A percentile compares a stretch with the other conserved stretches of the same genome.
These are phyloP conservation scores for Potorous gilbertii DNA, from an alignment of 2,797 vertebrate species.

Conservation along the genomic window DNA sequence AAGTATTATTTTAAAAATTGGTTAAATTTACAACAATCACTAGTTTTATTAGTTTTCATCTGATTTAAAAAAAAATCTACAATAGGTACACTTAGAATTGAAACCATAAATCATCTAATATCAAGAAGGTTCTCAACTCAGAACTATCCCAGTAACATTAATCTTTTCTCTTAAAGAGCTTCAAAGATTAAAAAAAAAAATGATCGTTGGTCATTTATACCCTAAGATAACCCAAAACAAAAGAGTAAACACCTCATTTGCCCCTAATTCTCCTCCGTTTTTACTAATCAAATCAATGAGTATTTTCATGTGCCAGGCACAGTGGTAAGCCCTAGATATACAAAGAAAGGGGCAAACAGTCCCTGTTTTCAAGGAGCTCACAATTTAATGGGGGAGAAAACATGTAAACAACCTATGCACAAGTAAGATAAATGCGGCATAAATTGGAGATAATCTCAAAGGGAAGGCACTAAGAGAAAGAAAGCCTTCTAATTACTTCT, in stretches of 20 bases:
- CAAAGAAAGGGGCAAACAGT: not conserved
- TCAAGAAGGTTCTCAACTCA: not conserved
- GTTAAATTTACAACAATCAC: not conserved
- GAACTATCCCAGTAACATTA: not conserved
- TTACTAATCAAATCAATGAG: not conserved
- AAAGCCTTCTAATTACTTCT: constrained; percentile 2
- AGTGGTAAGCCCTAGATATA: not conserved
- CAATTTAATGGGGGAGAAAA: not conserved
- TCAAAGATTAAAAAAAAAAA: not conserved
- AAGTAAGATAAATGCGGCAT: not conserved
- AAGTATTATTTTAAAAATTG: not conserved
- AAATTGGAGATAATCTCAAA: not conserved
- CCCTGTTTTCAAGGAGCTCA: not conserved
- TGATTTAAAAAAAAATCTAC: not conserved
- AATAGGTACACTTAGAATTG: not conserved
- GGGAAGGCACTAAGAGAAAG: not conserved
- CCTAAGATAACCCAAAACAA: not conserved
- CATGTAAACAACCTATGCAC: not conserved
- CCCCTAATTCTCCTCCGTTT: not conserved
- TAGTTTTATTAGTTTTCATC: not conserved
- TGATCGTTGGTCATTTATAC: not conserved
- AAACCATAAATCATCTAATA: not conserved
- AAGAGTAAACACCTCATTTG: not conserved
- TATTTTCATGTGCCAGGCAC: not conserved
- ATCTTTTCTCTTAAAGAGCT: not conserved